Conservation (phyloP, 2,888 invertebrate species). For the Gonocerus acuteangulatus region DNA sequence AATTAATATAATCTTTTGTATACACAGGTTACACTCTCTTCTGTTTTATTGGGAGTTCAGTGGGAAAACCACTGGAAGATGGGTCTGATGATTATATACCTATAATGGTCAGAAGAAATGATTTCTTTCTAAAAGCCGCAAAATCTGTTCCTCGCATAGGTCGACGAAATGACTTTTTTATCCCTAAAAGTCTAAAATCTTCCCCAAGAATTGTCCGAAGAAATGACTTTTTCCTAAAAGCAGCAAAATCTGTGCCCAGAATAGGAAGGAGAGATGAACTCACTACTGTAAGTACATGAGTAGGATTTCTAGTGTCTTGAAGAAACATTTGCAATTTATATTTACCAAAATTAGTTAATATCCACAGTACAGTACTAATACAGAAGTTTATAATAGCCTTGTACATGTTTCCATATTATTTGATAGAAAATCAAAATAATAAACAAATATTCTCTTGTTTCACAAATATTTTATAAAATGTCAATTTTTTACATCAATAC, state of each 20-base stretch:
- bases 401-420: too few species aligned
- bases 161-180: constrained; percentile 35
- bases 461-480: too few species aligned
- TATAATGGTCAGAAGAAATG: constrained; percentile 34
- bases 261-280: constrained; percentile 31
- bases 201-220: constrained; percentile 32
- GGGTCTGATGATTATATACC: constrained; percentile 28
- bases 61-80: neutral
- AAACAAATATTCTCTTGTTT: too few species aligned
- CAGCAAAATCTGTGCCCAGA: constrained; percentile 35
- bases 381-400: too few species aligned
- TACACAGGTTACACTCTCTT: neutral
- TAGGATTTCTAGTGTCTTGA: neutral
- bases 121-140: constrained; percentile 37
- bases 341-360: neutral
- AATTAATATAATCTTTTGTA: too few species aligned
- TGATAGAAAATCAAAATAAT: too few species aligned
- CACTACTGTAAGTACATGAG: constrained; percentile 12
- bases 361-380: too few species aligned
- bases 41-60: neutral
- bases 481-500: too few species aligned
- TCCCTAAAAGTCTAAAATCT: constrained; percentile 22
- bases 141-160: constrained; percentile 38
- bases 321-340: neutral
- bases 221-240: constrained; percentile 35